These are phyloP conservation scores for Acleris laterana DNA, from an alignment of 2,888 invertebrate species.

Conservation along the genomic window DNA sequence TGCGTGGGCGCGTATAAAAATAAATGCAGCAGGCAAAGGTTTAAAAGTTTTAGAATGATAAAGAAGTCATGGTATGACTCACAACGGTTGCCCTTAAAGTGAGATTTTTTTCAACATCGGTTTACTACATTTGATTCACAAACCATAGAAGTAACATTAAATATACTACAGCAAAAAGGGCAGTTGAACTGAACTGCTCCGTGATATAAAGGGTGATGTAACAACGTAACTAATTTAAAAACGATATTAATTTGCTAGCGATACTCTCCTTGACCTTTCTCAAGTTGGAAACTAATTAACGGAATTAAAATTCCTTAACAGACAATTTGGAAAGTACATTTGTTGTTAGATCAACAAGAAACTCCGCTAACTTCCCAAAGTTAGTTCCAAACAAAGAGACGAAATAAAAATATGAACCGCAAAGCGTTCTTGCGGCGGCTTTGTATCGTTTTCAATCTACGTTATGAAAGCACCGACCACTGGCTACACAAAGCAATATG, in stretches of 20 bases:
- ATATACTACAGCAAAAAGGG: too few species aligned
- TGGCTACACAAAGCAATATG: constrained; percentile 74
- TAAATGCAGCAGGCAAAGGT: background rate
- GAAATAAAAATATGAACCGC: constrained; percentile 72
- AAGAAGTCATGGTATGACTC: too few species aligned
- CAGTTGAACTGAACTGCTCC: too few species aligned
- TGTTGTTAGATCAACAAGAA: constrained; percentile 55
- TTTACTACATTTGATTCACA: too few species aligned
- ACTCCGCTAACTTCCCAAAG: constrained; percentile 50
- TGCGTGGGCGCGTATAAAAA: constrained; percentile 18
- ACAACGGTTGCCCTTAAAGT: too few species aligned
- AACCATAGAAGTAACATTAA: too few species aligned
- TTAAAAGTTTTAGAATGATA: background rate
- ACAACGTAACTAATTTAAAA: too few species aligned
- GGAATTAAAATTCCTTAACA: constrained; percentile 10
- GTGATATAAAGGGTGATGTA: too few species aligned
- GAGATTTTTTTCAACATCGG: too few species aligned
- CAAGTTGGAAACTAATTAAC: constrained; percentile 11
- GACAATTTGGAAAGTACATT: constrained; percentile 47
- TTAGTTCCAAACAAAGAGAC: constrained; percentile 55
- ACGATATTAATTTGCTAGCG: too few species aligned
- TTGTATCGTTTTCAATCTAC: constrained; percentile 77
- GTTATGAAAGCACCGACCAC: constrained; percentile 74
- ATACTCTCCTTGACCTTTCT: background rate
- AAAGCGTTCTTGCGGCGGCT: constrained; percentile 77